Percentiles rank a stretch among this genome's conserved stretches.
Evolutionary conservation across 2,888 invertebrate genomes (phyloP).

Genomic region (Eudemis profundana): DNA sequence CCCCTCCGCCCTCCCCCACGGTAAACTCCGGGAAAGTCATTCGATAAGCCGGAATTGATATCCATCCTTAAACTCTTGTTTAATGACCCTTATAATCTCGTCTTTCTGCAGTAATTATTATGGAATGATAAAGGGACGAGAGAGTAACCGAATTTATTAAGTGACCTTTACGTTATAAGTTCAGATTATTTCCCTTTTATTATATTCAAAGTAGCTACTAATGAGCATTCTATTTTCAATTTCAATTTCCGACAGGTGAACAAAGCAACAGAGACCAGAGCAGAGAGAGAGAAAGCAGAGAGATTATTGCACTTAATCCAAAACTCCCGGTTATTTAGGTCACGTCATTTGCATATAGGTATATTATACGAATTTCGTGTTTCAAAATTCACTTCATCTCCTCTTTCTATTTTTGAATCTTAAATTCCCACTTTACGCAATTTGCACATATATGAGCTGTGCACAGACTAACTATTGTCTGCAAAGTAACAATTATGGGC

Average conservation of each 20-base stretch:
- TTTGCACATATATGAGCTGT: slow-evolving; percentile 15
- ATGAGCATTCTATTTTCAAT: slow-evolving; percentile 1
- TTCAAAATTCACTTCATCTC: not conserved
- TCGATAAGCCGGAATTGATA: slow-evolving; percentile 43
- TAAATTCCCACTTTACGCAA: not conserved
- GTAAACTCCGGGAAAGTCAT: slow-evolving; percentile 32
- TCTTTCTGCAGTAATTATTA: slow-evolving; percentile 10
- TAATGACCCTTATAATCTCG: slow-evolving; percentile 27
- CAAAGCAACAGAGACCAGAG: not conserved
- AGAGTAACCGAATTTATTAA: not conserved
- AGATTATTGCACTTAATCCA: not conserved
- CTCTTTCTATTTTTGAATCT: not conserved
- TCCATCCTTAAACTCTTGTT: slow-evolving; percentile 27
- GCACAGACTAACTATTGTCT: slow-evolving; percentile 20
- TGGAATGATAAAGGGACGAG: not conserved
- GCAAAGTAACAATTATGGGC: slow-evolving; percentile 12
- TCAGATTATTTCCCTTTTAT: not conserved
- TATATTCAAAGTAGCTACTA: not conserved
- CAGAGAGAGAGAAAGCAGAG: too few relatives aligned
- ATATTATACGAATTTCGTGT: not conserved
- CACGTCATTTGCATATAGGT: slow-evolving; percentile 8
- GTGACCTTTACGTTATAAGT: not conserved
- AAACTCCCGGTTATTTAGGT: not conserved
- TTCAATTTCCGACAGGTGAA: not conserved
- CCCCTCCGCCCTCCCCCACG: slow-evolving; percentile 7